A percentile compares a stretch with the other conserved stretches of the same genome.
These are phyloP conservation scores for Caenorhabditis drosophilae DNA, from an alignment of 2,888 invertebrate genomes.

Conservation along the genomic window DNA sequence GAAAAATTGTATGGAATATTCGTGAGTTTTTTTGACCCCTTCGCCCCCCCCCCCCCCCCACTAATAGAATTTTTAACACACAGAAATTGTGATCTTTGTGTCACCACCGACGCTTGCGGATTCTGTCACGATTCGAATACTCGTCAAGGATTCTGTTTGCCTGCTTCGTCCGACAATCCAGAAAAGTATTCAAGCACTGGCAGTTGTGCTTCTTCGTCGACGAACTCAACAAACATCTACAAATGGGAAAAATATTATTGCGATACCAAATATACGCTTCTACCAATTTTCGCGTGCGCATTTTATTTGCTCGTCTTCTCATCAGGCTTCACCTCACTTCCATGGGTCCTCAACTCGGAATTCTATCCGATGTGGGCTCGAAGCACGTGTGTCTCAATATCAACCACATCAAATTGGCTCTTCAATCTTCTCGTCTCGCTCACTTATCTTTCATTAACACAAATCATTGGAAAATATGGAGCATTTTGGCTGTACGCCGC, in stretches of 20 bases:
- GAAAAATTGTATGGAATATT: slow-evolving; percentile 21
- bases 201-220: slow-evolving; percentile 5
- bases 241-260: slow-evolving; percentile 34
- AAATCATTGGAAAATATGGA: slow-evolving; percentile 50
- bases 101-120: slow-evolving; percentile 71
- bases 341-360: slow-evolving; percentile 74
- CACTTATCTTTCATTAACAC: slow-evolving; percentile 71
- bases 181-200: slow-evolving; percentile 26
- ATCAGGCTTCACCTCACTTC: slow-evolving; percentile 69
- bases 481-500: slow-evolving; percentile 73
- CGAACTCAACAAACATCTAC: background rate
- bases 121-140: slow-evolving; percentile 50
- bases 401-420: slow-evolving; percentile 72
- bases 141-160: slow-evolving; percentile 28
- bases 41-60: too few relatives aligned
- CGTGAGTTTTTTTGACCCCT: too few relatives aligned
- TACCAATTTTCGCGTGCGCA: slow-evolving; percentile 63
- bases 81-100: slow-evolving; percentile 71
- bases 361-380: slow-evolving; percentile 74
- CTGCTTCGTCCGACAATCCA: slow-evolving; percentile 10
- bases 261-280: slow-evolving; percentile 69
- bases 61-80: too few relatives aligned
- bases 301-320: slow-evolving; percentile 57
- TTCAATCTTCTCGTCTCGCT: slow-evolving; percentile 73
- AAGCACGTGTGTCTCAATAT: slow-evolving; percentile 70